A percentile compares a stretch with the other conserved stretches of the same genome.
Conservation (phyloP, 2,888 invertebrate species). For the Germaria angustata region DNA sequence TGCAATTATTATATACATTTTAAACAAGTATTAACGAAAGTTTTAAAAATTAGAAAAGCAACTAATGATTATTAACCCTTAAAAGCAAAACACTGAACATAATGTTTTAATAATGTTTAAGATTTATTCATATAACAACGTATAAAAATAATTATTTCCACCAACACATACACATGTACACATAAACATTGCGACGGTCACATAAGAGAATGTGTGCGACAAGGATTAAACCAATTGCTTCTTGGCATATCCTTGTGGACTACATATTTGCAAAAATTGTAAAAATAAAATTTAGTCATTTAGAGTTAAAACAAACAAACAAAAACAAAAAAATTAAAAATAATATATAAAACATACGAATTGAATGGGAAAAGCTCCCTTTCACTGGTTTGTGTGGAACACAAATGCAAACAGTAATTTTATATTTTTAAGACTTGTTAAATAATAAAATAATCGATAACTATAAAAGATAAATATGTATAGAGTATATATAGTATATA, state of each 20-base stretch:
- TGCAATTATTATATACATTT: constrained; percentile 37
- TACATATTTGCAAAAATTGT: no score
- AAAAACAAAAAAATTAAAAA: not conserved
- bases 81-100: not conserved
- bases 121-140: not conserved
- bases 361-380: not conserved
- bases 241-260: not conserved
- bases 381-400: constrained; percentile 3
- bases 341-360: not conserved
- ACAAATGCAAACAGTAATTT: constrained; percentile 11
- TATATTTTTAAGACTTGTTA: constrained; percentile 8
- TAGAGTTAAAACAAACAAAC: not conserved
- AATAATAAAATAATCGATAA: not conserved
- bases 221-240: not conserved
- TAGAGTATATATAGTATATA: no score
- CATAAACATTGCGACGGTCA: not conserved
- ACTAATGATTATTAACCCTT: not conserved
- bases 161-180: not conserved
- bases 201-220: not conserved
- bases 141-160: not conserved
- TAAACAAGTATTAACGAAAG: constrained; percentile 21
- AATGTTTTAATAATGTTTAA: constrained; percentile 20
- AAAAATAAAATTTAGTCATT: not conserved
- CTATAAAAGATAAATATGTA: not conserved
- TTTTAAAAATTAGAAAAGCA: constrained; percentile 2